Conservation (phyloP, 2,888 invertebrate genomes). For the Apantesis nais region DNA sequence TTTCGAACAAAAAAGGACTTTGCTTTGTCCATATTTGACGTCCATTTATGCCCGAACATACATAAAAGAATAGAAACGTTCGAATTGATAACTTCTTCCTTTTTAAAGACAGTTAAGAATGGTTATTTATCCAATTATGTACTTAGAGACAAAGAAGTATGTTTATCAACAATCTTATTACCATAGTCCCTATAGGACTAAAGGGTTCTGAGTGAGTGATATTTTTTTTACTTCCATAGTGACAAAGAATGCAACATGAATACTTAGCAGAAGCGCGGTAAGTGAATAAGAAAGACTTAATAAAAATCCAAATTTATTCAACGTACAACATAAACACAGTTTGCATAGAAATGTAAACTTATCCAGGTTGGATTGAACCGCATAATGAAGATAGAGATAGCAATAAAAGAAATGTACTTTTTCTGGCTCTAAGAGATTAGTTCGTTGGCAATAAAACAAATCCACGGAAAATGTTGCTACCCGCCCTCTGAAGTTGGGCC, state of each 20-base stretch:
- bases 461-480: constrained; percentile 2
- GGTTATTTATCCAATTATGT: too few relatives aligned
- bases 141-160: too few relatives aligned
- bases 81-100: too few relatives aligned
- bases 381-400: constrained; percentile 36
- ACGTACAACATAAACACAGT: constrained; percentile 26
- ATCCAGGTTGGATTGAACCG: constrained; percentile 24
- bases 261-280: background rate
- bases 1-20: too few relatives aligned
- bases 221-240: too few relatives aligned
- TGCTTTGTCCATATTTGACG: too few relatives aligned
- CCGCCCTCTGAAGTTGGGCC: background rate
- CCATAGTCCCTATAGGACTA: too few relatives aligned
- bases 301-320: constrained; percentile 12
- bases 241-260: background rate
- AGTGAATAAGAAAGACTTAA: background rate
- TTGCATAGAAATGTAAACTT: constrained; percentile 42
- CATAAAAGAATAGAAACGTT: too few relatives aligned
- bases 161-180: too few relatives aligned
- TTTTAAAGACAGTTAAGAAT: too few relatives aligned
- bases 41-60: too few relatives aligned
- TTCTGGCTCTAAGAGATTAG: constrained; percentile 19
- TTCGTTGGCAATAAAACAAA: constrained; percentile 6
- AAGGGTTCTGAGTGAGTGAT: too few relatives aligned
- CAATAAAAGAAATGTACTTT: constrained; percentile 22